phyloP scores from a whole-genome alignment of 2,888 invertebrate genomes.

The Teleiodes luculella region DNA sequence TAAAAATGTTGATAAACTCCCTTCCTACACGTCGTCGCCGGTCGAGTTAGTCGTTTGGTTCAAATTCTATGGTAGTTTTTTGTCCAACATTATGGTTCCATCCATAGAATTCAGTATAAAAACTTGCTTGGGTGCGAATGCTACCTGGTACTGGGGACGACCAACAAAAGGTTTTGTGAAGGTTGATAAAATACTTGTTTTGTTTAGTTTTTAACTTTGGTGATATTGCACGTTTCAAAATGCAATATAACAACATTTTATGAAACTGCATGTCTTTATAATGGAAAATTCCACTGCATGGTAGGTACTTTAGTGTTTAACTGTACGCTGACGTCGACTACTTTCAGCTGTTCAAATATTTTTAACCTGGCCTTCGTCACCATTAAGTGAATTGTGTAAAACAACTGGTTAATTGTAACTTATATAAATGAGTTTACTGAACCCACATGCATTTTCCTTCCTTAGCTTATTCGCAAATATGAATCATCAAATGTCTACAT shows the following conservation, averaged over 20 bases:
- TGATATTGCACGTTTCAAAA: not conserved
- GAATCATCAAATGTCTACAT: too few relatives aligned
- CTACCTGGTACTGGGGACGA: not conserved
- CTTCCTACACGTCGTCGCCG: not conserved
- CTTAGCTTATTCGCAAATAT: too few relatives aligned
- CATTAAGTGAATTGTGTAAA: too few relatives aligned
- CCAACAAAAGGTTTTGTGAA: not conserved
- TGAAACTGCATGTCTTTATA: not conserved
- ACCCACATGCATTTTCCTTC: too few relatives aligned
- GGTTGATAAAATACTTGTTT: not conserved
- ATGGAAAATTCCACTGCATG: conserved; percentile 1
- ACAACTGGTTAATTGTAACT: too few relatives aligned
- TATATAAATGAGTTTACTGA: too few relatives aligned
- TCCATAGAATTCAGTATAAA: not conserved
- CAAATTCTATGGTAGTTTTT: not conserved
- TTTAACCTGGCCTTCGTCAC: too few relatives aligned
- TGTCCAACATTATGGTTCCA: not conserved
- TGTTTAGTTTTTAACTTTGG: not conserved
- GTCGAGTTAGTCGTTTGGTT: not conserved
- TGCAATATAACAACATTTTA: not conserved
- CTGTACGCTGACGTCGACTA: not conserved
- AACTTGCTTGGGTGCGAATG: not conserved
- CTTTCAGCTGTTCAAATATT: not conserved
- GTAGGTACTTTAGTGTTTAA: not conserved
- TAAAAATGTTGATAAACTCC: conserved; percentile 1